Base-by-base conservation (phyloP, 2,113 vertebrate species). In the Sinocyclocheilus maitianheensis region DNA sequence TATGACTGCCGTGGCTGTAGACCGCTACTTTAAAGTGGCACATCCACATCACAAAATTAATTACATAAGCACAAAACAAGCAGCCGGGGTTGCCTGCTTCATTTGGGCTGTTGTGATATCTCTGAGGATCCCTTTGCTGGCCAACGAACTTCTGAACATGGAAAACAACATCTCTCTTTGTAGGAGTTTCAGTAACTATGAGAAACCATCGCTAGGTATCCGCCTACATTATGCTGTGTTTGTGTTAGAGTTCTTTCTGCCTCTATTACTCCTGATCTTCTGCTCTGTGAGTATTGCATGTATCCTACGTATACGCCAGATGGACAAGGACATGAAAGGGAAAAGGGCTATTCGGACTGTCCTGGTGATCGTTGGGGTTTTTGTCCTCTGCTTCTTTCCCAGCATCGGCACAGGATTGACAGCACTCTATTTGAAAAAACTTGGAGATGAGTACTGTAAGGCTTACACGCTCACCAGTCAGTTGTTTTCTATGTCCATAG, bases 1-100 rank as follows among this genome's bases (percentile, higher is more conserved):
- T 55, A 94, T 96, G 94, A 94, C 93, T 0, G 86, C 93, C 30
- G 92, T 95, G 74, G 94, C 94, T 0, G 46, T 95, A 37, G 92
- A 96, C 81, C 93, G 95, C 34, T 96, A 95, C 89, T 94, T 95
- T 26, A 96, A 95, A 92, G 93, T 96, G 74, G 93, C 94, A 67
- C 93, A 94, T 48, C 94, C 94, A 4, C 93, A 94, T 74, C 91
- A 93, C 76, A 72, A 89, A 9, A 82, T 95, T 37, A 95, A 93
- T 89, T 80, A 34, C 0, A 89, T 95, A 85, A 92, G 81, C 4
- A 87, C 80, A 79, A 46, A 9, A 0, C 92, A 93, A 83, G 94
- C 93, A 0, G 83, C 3, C 1, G 51, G 63, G 0, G 77, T 94
- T n/a, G 85, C 90, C 0, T 18, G 37, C 22, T 14, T 89, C 0